These are phyloP conservation scores for Lampris megalopsis DNA, from an alignment of 2,113 vertebrate species.

Conservation along the genomic window DNA sequence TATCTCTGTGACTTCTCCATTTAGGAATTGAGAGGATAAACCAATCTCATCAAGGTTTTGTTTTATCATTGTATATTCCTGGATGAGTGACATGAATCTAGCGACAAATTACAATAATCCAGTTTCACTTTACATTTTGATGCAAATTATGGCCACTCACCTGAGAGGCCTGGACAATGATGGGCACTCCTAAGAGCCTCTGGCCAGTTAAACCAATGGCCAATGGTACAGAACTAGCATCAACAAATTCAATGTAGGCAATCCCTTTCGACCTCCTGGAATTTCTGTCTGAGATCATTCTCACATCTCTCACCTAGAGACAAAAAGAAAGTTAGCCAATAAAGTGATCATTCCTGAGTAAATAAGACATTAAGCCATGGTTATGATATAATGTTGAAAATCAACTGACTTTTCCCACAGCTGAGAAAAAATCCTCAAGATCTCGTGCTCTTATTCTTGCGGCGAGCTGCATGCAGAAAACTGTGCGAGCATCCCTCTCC, in stretches of 20 bases:
- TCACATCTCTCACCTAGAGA: constrained; percentile 93
- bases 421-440: constrained; percentile 98
- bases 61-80: not conserved
- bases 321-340: not conserved
- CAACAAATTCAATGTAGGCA: constrained; percentile 97
- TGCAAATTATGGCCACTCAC: constrained; percentile 71
- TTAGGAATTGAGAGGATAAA: too few relatives aligned
- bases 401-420: constrained; percentile 92
- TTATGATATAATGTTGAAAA: not conserved
- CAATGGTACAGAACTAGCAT: constrained; percentile 95
- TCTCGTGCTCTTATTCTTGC: constrained; percentile 96
- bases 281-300: constrained; percentile 98
- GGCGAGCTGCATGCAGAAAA: constrained; percentile 99
- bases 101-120: not conserved
- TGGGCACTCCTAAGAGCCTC: constrained; percentile 95
- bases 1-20: too few relatives aligned
- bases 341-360: not conserved
- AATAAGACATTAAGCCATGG: not conserved
- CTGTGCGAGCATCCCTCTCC: constrained; percentile 96
- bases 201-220: constrained; percentile 98
- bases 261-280: constrained; percentile 98
- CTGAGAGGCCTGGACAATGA: constrained; percentile 98
- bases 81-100: not conserved
- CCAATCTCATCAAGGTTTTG: too few relatives aligned
- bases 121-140: too few relatives aligned